phyloP scores from a whole-genome alignment of 2,113 vertebrate genomes.

The Camelus bactrianus region DNA sequence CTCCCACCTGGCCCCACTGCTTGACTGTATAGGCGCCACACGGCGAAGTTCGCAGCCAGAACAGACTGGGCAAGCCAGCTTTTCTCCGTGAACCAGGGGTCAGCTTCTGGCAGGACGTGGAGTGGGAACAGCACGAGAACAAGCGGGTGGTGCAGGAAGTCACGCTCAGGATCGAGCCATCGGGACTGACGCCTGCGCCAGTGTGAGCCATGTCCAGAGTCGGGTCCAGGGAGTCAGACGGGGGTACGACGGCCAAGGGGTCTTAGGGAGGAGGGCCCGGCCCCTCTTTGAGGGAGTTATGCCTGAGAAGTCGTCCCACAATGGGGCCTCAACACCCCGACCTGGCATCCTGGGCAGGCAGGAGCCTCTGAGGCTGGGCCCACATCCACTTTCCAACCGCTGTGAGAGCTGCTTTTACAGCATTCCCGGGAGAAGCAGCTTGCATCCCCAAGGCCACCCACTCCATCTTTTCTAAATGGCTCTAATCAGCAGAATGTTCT shows the following conservation, averaged over 20 bases:
- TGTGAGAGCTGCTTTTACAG: neutral
- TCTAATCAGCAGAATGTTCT: slow-evolving; percentile 15
- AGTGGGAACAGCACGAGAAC: neutral
- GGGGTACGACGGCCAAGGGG: neutral
- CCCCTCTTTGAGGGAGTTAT: neutral
- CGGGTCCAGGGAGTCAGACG: neutral
- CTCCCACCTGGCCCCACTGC: neutral
- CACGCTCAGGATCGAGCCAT: neutral
- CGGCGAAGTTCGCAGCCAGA: neutral
- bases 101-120: neutral
- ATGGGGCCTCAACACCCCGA: neutral
- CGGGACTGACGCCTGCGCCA: neutral
- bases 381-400: no score
- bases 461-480: neutral
- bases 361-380: neutral
- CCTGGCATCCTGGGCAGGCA: fast-evolving
- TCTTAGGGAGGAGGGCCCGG: neutral
- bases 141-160: neutral
- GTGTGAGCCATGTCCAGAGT: neutral
- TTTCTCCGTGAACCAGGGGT: neutral
- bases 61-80: neutral
- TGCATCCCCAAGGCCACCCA: neutral
- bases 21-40: neutral
- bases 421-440: neutral
- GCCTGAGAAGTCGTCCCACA: neutral